Conservation (phyloP, 2,113 vertebrate species). For the Neofelis nebulosa region DNA sequence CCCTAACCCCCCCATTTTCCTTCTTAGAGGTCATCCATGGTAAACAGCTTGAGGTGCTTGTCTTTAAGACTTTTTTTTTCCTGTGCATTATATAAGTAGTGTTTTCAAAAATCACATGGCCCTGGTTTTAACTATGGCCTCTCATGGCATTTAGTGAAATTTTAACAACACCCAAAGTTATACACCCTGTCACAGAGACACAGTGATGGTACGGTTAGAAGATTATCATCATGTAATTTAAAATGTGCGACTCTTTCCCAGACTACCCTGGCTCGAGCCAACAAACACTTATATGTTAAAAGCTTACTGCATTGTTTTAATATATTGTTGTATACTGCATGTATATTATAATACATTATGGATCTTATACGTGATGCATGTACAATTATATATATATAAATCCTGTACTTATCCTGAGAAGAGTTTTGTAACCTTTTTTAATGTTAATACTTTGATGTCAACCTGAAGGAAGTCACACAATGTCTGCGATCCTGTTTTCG, state of each 20-base stretch:
- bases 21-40: not conserved
- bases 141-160: not conserved
- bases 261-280: not conserved
- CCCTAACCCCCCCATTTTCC: not conserved
- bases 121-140: not conserved
- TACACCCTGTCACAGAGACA: not conserved
- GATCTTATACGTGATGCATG: not conserved
- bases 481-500: not conserved
- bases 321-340: not conserved
- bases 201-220: not conserved
- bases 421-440: not conserved
- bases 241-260: not conserved
- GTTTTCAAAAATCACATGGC: not conserved
- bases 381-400: not conserved
- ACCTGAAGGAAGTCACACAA: not conserved
- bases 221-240: not conserved
- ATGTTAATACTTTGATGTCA: not conserved
- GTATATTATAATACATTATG: not conserved
- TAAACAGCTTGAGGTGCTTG: not conserved
- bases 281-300: not conserved
- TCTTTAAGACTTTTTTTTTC: not conserved
- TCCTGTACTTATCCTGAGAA: not conserved
- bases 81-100: not conserved
- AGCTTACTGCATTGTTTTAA: not conserved
- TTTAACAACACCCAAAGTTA: not conserved